These are phyloP conservation scores for Engystomops pustulosus DNA, from an alignment of 2,113 vertebrate genomes.

Conservation along the genomic window DNA sequence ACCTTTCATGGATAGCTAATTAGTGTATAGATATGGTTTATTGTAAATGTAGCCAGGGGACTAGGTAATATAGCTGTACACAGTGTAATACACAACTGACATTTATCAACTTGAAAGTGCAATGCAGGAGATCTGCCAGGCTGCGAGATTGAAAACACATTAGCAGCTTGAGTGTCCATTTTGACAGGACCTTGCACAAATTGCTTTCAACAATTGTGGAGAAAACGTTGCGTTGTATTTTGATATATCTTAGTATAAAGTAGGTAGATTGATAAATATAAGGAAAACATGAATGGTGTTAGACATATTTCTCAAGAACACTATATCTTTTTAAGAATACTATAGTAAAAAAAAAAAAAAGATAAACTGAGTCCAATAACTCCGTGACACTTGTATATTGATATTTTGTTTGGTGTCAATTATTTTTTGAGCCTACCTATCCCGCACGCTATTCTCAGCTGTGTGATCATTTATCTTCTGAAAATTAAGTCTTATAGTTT, in stretches of 20 bases:
- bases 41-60: background rate
- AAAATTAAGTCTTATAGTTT: constrained; percentile 5
- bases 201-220: background rate
- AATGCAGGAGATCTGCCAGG: background rate
- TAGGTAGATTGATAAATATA: too few relatives aligned
- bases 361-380: background rate
- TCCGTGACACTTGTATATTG: background rate
- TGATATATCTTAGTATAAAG: too few relatives aligned
- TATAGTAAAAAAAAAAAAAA: background rate
- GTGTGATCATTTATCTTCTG: background rate
- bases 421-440: background rate
- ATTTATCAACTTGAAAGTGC: background rate
- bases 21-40: background rate
- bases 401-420: constrained; percentile 20
- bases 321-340: background rate
- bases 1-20: too few relatives aligned
- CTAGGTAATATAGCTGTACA: background rate
- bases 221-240: too few relatives aligned
- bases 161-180: background rate
- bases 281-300: background rate
- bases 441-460: background rate
- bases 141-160: background rate
- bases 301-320: background rate
- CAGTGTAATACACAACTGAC: background rate
- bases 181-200: background rate